phyloP scores from a whole-genome alignment of 64 coral and sea anemone genomes.

The Stichodactyla mertensii region DNA sequence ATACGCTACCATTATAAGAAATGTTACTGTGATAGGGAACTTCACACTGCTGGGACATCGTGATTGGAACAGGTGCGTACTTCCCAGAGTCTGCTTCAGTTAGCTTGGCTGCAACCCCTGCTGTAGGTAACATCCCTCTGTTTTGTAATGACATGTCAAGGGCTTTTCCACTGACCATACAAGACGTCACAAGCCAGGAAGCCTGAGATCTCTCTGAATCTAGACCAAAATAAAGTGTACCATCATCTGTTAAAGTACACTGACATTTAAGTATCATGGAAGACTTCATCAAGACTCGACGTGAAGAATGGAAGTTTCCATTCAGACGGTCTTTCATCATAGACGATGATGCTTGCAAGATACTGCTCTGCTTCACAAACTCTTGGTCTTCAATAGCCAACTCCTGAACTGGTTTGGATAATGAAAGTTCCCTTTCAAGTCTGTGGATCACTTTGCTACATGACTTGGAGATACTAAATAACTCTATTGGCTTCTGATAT shows the following conservation, averaged over 20 bases:
- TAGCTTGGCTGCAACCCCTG: conserved; percentile 54
- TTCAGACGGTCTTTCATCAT: not conserved
- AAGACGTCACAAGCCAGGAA: conserved; percentile 57
- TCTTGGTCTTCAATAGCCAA: conserved; percentile 24
- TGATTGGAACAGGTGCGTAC: conserved; percentile 39
- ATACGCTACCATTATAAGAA: conserved; percentile 25
- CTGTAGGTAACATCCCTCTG: conserved; percentile 47
- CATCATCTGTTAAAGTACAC: conserved; percentile 31
- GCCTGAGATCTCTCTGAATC: not conserved
- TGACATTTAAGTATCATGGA: conserved; percentile 32
- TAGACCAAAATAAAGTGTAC: conserved; percentile 22
- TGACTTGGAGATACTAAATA: conserved; percentile 55
- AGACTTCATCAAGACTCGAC: conserved; percentile 16
- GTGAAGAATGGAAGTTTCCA: not conserved
- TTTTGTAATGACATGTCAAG: conserved; percentile 28
- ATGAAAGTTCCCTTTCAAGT: conserved; percentile 33
- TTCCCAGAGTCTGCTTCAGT: not conserved
- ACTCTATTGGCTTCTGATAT: conserved; percentile 18
- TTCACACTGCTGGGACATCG: not conserved
- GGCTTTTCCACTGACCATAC: conserved; percentile 29
- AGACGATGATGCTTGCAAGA: conserved; percentile 58
- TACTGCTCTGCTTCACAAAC: conserved; percentile 57
- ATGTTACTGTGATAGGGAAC: not conserved
- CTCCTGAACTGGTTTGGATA: conserved; percentile 24
- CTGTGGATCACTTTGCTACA: not conserved